Percentiles rank a stretch among this genome's conserved stretches.
Conservation (phyloP, 2,888 invertebrate genomes). For the Hemicrepidius hirtus region DNA sequence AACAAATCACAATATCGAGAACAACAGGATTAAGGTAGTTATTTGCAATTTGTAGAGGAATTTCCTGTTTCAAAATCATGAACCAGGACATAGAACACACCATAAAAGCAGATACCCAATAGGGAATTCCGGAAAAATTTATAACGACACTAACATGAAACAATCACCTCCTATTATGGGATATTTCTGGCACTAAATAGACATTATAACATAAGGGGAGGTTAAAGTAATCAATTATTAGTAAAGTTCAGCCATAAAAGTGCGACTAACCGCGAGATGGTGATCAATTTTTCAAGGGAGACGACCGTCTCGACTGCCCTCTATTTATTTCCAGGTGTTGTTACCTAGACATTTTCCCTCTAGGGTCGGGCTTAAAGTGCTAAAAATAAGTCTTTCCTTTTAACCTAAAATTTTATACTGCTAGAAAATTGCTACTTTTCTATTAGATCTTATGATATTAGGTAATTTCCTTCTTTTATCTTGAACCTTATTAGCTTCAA, state of each 20-base stretch:
- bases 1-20: no score
- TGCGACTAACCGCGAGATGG: conserved; percentile 50
- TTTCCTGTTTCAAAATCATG: conserved; percentile 3
- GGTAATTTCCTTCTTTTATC: neutral
- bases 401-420: neutral
- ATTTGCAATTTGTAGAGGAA: neutral
- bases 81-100: neutral
- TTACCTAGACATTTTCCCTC: conserved; percentile 27
- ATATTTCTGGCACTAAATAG: conserved; percentile 43
- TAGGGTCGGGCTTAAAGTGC: conserved; percentile 7
- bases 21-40: no score
- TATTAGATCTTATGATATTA: neutral
- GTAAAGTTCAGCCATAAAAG: conserved; percentile 56
- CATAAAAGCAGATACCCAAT: neutral
- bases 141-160: conserved; percentile 24
- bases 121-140: conserved; percentile 19
- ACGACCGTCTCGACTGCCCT: conserved; percentile 46
- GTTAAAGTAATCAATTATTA: conserved; percentile 57
- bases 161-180: conserved; percentile 41
- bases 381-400: conserved; percentile 25
- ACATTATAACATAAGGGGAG: conserved; percentile 42
- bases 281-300: conserved; percentile 56
- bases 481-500: neutral
- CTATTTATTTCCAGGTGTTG: conserved; percentile 49
- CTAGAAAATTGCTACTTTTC: conserved; percentile 1